Evolutionary conservation across 2,888 invertebrate genomes (phyloP), one percentile per base, ranked within the genome.

Genomic region (Phyto melanocephala): DNA sequence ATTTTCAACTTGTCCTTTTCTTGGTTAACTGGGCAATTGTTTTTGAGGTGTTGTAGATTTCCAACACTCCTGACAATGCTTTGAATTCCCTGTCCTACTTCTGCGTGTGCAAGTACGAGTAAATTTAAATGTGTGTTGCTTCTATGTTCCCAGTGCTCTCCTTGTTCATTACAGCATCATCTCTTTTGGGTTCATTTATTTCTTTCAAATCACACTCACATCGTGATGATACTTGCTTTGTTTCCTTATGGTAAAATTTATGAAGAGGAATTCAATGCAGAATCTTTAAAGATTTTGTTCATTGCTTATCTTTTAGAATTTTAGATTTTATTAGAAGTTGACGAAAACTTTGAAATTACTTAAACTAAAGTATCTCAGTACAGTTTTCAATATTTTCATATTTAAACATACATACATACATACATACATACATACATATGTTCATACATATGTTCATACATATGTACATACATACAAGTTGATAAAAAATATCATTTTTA

Each of bases 141-240:
- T 72, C 5, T 42, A 37, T 58, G 13, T 67, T 67, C 35, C 54
- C 33, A 67, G 72, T 81, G 50, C 58, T 58, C 65, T 42, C 52
- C 37, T 67, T 78, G 72, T 62, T 78, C 75, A 60, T 75, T 84
- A 71, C 84, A 85, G 84, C 84, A 82, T 84, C 85, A 85, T 84
- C 85, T 85, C 80, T 83, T 85, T 81, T 82, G 82, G 82, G 85
- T 80, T 85, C 84, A 78, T 68, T 84, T 83, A 54, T 72, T 74
- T 79, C 45, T 62, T 62, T 81, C 62, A 63, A 81, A 37, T 45
- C 76, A 65, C 58, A 76, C 81, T 77, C 79, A 76, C 84, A 81
- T 84, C 79, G 77, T 68, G 67, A 81, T 81, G 81, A 74, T 77
- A 81, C 68, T 81, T 81, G 63, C 72, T 81, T 65, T 72, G 72